phyloP scores from a whole-genome alignment of 2,797 vertebrate genomes.

The Neoniphon sammara region DNA sequence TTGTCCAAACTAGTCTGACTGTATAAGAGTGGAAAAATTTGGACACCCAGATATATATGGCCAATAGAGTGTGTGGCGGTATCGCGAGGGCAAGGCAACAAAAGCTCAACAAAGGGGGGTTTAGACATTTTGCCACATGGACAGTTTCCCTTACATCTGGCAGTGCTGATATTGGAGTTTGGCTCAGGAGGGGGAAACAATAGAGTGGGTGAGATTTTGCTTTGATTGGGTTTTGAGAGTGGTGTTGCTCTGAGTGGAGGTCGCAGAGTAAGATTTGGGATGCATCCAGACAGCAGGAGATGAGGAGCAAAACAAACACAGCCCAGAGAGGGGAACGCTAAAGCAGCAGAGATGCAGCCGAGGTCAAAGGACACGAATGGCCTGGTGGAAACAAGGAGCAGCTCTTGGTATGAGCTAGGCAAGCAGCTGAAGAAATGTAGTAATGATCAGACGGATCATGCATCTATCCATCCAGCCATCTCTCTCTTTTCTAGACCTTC shows the following conservation, averaged over 20 bases:
- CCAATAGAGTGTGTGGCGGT: constrained; percentile 43
- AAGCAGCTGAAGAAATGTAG: not conserved
- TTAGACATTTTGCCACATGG: constrained; percentile 87
- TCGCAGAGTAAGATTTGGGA: constrained; percentile 59
- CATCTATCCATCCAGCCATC: not conserved
- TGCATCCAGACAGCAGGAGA: constrained; percentile 41
- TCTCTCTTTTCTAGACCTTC: no score
- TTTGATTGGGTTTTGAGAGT: constrained; percentile 80
- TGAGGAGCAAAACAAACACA: constrained; percentile 55
- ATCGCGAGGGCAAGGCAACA: constrained; percentile 72
- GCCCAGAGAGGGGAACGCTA: constrained; percentile 16
- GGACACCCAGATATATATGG: constrained; percentile 84
- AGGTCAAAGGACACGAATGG: constrained; percentile 26
- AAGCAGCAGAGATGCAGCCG: constrained; percentile 18
- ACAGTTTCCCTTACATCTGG: constrained; percentile 82
- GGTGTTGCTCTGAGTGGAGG: constrained; percentile 41
- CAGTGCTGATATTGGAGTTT: constrained; percentile 88
- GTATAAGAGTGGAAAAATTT: constrained; percentile 73
- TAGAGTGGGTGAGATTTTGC: constrained; percentile 83
- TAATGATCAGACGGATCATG: constrained; percentile 1
- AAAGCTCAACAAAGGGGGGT: constrained; percentile 83
- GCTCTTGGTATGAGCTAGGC: not conserved
- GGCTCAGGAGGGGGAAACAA: constrained; percentile 72
- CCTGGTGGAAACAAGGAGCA: constrained; percentile 27
- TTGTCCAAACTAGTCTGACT: constrained; percentile 73